Percentiles rank a stretch among this genome's conserved stretches.
phyloP scores from a whole-genome alignment of 1,140 invertebrate species.

The Dreissena polymorpha region DNA sequence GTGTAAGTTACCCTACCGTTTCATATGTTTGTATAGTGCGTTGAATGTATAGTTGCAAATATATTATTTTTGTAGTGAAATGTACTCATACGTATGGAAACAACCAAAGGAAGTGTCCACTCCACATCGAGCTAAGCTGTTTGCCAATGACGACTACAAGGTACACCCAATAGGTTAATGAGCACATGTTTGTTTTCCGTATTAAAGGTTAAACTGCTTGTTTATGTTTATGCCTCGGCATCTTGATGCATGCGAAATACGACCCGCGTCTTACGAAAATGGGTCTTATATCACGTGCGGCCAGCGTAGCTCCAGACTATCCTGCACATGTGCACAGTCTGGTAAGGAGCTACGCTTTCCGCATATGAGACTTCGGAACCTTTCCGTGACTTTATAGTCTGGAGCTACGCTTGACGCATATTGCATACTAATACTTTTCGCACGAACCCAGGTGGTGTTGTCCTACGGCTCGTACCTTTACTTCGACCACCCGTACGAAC shows the following conservation, averaged over 20 bases:
- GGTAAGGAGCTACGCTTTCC: background rate
- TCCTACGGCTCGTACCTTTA: slow-evolving; percentile 74
- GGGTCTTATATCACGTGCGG: too few relatives aligned
- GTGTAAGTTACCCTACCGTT: background rate
- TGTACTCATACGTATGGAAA: slow-evolving; percentile 73
- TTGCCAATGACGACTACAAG: slow-evolving; percentile 76
- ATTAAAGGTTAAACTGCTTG: background rate
- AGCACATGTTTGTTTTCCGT: background rate
- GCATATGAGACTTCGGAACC: too few relatives aligned
- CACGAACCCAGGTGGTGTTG: slow-evolving; percentile 69
- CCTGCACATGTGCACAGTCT: background rate
- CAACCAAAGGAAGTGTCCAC: slow-evolving; percentile 73
- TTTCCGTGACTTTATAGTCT: too few relatives aligned
- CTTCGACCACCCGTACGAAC: slow-evolving; percentile 77
- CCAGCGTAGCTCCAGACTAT: background rate
- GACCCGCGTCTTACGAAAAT: background rate
- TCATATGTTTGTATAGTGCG: background rate
- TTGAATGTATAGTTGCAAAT: background rate
- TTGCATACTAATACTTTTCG: too few relatives aligned
- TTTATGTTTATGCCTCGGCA: background rate
- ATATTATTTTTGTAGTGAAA: slow-evolving; percentile 34
- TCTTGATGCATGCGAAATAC: background rate
- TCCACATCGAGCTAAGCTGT: slow-evolving; percentile 64
- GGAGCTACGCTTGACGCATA: too few relatives aligned
- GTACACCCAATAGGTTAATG: slow-evolving; percentile 50